Conservation (phyloP, 2,797 vertebrate species). For the Diplodus puntazzo region DNA sequence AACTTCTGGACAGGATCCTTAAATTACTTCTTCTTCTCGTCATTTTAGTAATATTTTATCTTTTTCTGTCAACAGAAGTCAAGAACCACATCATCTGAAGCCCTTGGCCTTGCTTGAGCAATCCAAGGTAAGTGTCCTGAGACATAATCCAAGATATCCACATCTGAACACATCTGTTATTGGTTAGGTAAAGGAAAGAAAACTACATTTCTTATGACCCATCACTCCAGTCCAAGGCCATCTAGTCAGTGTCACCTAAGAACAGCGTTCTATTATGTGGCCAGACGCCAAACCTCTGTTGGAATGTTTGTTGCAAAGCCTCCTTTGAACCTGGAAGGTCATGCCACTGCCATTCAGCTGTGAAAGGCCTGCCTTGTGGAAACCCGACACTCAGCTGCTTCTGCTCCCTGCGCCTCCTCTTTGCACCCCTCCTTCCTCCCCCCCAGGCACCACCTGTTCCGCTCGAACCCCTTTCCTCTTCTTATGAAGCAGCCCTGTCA, state of each 20-base stretch:
- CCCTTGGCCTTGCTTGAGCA: constrained; percentile 80
- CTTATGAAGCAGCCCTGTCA: constrained; percentile 62
- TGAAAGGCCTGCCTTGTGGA: constrained; percentile 67
- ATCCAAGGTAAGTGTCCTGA: constrained; percentile 75
- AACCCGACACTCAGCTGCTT: constrained; percentile 76
- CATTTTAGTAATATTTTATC: not conserved
- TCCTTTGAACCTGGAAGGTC: constrained; percentile 81
- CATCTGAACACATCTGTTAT: constrained; percentile 19
- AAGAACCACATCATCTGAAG: constrained; percentile 67
- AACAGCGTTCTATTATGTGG: constrained; percentile 37
- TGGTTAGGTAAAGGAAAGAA: constrained; percentile 6
- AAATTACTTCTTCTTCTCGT: not conserved
- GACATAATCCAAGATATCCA: constrained; percentile 12
- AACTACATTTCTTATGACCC: not conserved
- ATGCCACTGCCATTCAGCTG: constrained; percentile 66
- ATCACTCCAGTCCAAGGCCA: constrained; percentile 21
- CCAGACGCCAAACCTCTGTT: constrained; percentile 48
- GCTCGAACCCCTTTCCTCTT: constrained; percentile 46
- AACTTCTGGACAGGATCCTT: not conserved
- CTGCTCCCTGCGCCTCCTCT: constrained; percentile 52
- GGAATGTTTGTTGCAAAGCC: constrained; percentile 73
- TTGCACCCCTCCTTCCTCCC: constrained; percentile 38
- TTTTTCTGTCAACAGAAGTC: constrained; percentile 75
- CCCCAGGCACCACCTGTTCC: constrained; percentile 75
- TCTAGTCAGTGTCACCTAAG: constrained; percentile 41